A percentile compares a stretch with the other conserved stretches of the same genome.
phyloP scores from a whole-genome alignment of 1,140 invertebrate genomes.

The Lepidostoma basale region DNA sequence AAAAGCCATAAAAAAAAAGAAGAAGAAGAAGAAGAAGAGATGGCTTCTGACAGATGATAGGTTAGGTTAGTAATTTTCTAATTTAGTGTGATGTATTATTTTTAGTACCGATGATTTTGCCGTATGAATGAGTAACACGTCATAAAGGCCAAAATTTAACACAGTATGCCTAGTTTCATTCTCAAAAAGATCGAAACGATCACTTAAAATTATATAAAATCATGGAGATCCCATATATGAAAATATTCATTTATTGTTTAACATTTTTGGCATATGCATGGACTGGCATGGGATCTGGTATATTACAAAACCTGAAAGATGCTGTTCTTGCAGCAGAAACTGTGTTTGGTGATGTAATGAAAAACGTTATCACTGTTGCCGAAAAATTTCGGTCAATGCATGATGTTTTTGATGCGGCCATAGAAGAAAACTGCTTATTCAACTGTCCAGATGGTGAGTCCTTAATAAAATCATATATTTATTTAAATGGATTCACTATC shows the following conservation, averaged over 20 bases:
- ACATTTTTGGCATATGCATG: conserved; percentile 80
- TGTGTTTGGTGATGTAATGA: conserved; percentile 76
- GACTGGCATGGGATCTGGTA: conserved; percentile 77
- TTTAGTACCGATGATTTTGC: too few relatives aligned
- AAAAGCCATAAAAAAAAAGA: too few relatives aligned
- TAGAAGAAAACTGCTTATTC: conserved; percentile 82
- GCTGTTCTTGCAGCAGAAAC: conserved; percentile 78
- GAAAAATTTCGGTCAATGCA: conserved; percentile 77
- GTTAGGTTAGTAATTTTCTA: too few relatives aligned
- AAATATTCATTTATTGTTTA: conserved; percentile 73
- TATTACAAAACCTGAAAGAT: conserved; percentile 74
- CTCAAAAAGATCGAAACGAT: too few relatives aligned
- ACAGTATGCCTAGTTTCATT: background rate
- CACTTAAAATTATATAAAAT: too few relatives aligned
- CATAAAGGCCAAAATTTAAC: background rate
- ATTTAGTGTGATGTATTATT: too few relatives aligned
- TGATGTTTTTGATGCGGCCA: conserved; percentile 81
- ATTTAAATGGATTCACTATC: background rate
- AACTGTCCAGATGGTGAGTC: conserved; percentile 72
- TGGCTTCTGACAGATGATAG: too few relatives aligned
- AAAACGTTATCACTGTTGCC: conserved; percentile 76
- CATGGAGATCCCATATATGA: conserved; percentile 76
- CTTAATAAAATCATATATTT: background rate
- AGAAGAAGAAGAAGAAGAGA: too few relatives aligned
- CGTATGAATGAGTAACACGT: conserved; percentile 12